These are phyloP conservation scores for Dolichotis patagonum DNA, from an alignment of 2,113 vertebrate species.

Conservation along the genomic window DNA sequence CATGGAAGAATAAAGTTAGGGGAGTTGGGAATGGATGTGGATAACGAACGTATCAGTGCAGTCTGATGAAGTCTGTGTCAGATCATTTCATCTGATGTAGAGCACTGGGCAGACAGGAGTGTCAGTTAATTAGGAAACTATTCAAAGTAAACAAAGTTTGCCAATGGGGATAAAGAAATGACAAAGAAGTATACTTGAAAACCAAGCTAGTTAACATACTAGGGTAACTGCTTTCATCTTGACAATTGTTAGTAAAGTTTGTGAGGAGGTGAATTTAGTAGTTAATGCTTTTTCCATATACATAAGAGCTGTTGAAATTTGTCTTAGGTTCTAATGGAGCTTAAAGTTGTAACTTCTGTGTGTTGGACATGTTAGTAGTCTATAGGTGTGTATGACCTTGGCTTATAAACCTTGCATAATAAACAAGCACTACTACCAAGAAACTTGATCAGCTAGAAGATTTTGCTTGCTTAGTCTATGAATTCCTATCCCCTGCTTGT, in stretches of 20 bases:
- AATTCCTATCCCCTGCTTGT: neutral
- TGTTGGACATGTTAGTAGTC: neutral
- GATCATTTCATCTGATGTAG: too few relatives aligned
- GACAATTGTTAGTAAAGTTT: neutral
- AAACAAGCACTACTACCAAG: neutral
- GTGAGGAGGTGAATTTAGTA: neutral
- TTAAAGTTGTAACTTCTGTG: neutral
- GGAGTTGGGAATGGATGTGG: neutral
- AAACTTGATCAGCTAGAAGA: neutral
- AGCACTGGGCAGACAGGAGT: neutral
- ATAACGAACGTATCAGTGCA: rapidly evolving
- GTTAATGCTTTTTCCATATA: neutral
- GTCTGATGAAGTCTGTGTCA: neutral
- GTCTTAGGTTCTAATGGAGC: neutral
- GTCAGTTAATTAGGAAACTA: neutral
- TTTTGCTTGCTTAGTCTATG: neutral
- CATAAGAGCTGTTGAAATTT: neutral
- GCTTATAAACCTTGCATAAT: neutral
- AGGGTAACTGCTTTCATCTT: neutral
- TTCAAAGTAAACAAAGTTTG: neutral
- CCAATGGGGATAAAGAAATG: neutral
- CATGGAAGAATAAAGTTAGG: neutral
- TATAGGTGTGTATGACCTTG: neutral
- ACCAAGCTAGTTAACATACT: neutral
- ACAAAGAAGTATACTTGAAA: neutral